Evolutionary conservation across 2,888 invertebrate genomes (phyloP), one percentile per base, ranked within the genome.

Genomic region (Punctoribates punctum): DNA sequence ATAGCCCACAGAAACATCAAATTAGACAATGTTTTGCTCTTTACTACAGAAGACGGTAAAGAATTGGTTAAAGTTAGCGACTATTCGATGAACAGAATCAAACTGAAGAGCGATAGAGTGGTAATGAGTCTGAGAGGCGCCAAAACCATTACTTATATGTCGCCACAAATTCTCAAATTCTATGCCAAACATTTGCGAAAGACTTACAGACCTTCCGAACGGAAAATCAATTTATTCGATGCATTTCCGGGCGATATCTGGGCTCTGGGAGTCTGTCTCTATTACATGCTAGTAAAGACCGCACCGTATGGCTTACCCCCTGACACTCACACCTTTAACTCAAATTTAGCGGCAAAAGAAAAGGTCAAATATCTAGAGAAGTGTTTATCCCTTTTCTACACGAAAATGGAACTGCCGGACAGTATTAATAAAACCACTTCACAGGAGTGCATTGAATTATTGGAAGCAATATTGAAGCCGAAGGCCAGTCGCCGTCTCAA

Each of bases 1-100:
- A 65, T 65, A 34, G 65, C 65, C 34, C 65, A 65, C 65, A 65
- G 65, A 34, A 34, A 65, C n/a, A 17, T 65, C 8, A 65, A 65
- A 27, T 65, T 65, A 65, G 65, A 65, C 11, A 65, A 65, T 34
- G 65, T 65, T 29, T 34, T 65, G 15, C 0, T 65, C 0, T 65
- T 29, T 15, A 34, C 1, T 4, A 2, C 29, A 29, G 11, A 25
- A n/a, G 27, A 65, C 15, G 34, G 65, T 4, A 29, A 65, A n/a
- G 27, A 65, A 65, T 6, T 65, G 65, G 4, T 65, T 17, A 65
- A 65, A 65, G 65, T 65, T 34, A 65, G 65, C 34, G 65, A 65
- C 29, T 65, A 65, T n/a, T 65, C n/a, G 15, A 29, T 38, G 11
- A 65, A 65, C n/a, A 29, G 65, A 34, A 65, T 34, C 4, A 6